A percentile compares a stretch with the other conserved stretches of the same genome.
Conservation (phyloP, 35 echinoderm and acorn worm genomes). For the Lytechinus pictus region DNA sequence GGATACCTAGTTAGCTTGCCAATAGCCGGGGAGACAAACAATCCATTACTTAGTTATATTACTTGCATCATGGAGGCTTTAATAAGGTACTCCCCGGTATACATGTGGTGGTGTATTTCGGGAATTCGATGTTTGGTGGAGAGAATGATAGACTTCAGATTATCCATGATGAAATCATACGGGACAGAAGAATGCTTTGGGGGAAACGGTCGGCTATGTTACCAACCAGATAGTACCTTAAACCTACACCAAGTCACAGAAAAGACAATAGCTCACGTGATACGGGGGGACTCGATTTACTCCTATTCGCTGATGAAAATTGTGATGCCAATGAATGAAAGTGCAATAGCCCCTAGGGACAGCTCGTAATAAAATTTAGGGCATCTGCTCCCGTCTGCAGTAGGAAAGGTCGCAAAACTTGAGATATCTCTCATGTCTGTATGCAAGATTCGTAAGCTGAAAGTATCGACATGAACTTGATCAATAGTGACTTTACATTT, state of each 20-base stretch:
- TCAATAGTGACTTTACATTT: too few species aligned
- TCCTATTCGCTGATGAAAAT: background rate
- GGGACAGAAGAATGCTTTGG: background rate
- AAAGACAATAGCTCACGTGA: background rate
- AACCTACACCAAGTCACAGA: background rate
- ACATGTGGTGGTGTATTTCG: background rate
- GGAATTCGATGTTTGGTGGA: background rate
- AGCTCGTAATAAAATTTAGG: background rate
- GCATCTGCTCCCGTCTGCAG: background rate
- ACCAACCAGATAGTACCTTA: background rate
- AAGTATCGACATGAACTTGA: too few species aligned
- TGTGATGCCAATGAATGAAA: background rate
- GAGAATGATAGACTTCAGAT: background rate
- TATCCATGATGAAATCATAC: background rate
- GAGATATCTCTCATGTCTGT: too few species aligned
- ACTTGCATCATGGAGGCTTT: background rate
- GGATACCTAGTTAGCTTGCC: background rate
- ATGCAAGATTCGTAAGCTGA: too few species aligned
- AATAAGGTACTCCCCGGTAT: background rate
- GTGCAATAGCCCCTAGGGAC: background rate
- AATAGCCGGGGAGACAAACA: background rate
- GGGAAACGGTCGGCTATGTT: background rate
- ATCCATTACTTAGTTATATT: background rate
- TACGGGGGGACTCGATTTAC: background rate
- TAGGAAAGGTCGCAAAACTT: too few species aligned